These are phyloP conservation scores for Shargacucullia verbasci DNA, from an alignment of 2,888 invertebrate genomes.

Conservation along the genomic window DNA sequence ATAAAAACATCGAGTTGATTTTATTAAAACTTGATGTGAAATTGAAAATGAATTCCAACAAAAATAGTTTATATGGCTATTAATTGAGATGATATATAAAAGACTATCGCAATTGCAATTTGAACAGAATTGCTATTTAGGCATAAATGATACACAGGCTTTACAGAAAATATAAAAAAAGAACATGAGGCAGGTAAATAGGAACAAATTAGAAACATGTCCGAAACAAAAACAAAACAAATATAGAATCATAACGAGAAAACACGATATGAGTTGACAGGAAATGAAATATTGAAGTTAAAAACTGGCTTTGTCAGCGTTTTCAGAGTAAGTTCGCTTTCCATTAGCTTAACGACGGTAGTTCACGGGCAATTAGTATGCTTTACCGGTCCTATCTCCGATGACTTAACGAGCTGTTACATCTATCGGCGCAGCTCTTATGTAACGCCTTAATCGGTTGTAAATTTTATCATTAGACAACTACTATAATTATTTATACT, in stretches of 20 bases:
- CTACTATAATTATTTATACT: slow-evolving; percentile 2
- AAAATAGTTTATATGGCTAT: no score
- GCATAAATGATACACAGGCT: no score
- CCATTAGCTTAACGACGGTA: slow-evolving; percentile 42
- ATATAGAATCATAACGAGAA: slow-evolving; percentile 21
- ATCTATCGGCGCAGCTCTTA: slow-evolving; percentile 13
- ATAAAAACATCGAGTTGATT: slow-evolving; percentile 11
- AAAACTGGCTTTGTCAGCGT: slow-evolving; percentile 24
- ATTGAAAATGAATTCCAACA: not conserved
- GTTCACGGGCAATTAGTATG: slow-evolving; percentile 28
- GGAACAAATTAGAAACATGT: slow-evolving; percentile 20
- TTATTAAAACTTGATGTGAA: slow-evolving; percentile 1
- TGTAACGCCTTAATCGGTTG: slow-evolving; percentile 7
- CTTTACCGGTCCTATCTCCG: slow-evolving; percentile 26
- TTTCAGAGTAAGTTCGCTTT: slow-evolving; percentile 29
- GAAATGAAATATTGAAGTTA: no score
- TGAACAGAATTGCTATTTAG: no score
- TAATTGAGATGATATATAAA: no score
- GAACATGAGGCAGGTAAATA: not conserved
- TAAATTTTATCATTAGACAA: slow-evolving; percentile 17
- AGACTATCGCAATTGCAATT: no score
- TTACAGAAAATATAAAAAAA: not conserved
- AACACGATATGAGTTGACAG: slow-evolving; percentile 17
- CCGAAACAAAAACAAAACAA: slow-evolving; percentile 20
- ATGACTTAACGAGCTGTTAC: slow-evolving; percentile 44